Evolutionary conservation across 2,797 vertebrate genomes (phyloP).

Genomic region (Notolepis coatsorum): DNA sequence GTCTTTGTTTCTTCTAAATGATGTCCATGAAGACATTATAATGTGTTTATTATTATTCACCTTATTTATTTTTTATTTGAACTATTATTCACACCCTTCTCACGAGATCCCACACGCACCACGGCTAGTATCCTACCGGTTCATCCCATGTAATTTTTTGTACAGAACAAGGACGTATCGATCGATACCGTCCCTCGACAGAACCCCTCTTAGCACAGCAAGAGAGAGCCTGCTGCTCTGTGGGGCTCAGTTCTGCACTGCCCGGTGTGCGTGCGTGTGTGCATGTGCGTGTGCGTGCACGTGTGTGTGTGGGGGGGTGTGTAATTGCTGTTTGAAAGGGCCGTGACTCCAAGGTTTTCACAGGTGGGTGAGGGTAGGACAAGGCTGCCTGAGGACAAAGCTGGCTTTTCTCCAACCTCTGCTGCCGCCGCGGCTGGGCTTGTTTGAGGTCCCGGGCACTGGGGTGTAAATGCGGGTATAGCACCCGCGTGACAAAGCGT

Average conservation of each 20-base stretch:
- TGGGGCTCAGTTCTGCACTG: constrained; percentile 4
- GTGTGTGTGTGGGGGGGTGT: constrained; percentile 38
- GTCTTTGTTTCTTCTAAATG: neutral
- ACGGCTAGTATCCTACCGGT: no score
- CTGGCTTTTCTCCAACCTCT: constrained; percentile 78
- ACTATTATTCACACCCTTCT: no score
- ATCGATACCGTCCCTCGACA: neutral
- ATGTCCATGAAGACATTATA: neutral
- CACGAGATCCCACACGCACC: neutral
- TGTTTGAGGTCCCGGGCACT: constrained; percentile 78
- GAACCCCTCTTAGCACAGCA: neutral
- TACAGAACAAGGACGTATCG: neutral
- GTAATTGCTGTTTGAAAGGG: constrained; percentile 53
- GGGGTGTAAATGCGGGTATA: constrained; percentile 80
- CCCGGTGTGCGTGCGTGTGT: neutral
- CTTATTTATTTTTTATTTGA: no score
- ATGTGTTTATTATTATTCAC: no score
- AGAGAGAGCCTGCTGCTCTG: neutral
- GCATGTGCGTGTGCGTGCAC: constrained; percentile 21
- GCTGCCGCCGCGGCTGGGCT: constrained; percentile 73
- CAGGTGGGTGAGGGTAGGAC: constrained; percentile 76
- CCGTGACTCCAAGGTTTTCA: constrained; percentile 71
- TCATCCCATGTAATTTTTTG: neutral
- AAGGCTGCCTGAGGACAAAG: constrained; percentile 76
- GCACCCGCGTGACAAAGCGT: constrained; percentile 78